Evolutionary conservation across 2,888 invertebrate genomes (phyloP).

Genomic region (Trachelus iudaicus): DNA sequence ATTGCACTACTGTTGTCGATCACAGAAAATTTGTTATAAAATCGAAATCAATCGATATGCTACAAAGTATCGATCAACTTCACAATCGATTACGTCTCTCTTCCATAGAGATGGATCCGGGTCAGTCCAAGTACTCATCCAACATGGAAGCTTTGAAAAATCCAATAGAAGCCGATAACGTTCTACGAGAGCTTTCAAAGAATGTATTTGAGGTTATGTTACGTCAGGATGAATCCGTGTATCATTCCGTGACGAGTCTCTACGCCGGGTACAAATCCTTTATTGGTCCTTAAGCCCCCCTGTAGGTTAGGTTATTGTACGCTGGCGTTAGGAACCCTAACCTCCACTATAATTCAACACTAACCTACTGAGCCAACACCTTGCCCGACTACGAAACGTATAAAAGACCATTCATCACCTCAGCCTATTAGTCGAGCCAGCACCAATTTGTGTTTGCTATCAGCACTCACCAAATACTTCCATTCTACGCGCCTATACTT

Average conservation of each 20-base stretch:
- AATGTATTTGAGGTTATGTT: not conserved
- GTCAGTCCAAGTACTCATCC: too few relatives aligned
- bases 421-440: constrained; percentile 42
- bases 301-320: constrained; percentile 48
- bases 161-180: too few relatives aligned
- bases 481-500: constrained; percentile 4
- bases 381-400: constrained; percentile 32
- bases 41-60: too few relatives aligned
- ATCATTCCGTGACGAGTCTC: not conserved
- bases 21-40: too few relatives aligned
- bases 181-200: not conserved
- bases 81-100: too few relatives aligned
- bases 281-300: constrained; percentile 29
- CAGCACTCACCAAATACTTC: constrained; percentile 25
- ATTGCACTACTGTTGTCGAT: too few relatives aligned
- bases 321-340: constrained; percentile 30
- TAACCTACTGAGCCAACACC: constrained; percentile 49
- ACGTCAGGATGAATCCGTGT: not conserved
- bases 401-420: constrained; percentile 50
- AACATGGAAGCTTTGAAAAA: too few relatives aligned
- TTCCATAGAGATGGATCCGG: too few relatives aligned
- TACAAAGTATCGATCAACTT: too few relatives aligned
- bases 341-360: constrained; percentile 54
- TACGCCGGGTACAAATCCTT: not conserved
- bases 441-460: constrained; percentile 48